These are phyloP conservation scores for Megalops atlanticus DNA, from an alignment of 2,113 vertebrate species.

Conservation along the genomic window DNA sequence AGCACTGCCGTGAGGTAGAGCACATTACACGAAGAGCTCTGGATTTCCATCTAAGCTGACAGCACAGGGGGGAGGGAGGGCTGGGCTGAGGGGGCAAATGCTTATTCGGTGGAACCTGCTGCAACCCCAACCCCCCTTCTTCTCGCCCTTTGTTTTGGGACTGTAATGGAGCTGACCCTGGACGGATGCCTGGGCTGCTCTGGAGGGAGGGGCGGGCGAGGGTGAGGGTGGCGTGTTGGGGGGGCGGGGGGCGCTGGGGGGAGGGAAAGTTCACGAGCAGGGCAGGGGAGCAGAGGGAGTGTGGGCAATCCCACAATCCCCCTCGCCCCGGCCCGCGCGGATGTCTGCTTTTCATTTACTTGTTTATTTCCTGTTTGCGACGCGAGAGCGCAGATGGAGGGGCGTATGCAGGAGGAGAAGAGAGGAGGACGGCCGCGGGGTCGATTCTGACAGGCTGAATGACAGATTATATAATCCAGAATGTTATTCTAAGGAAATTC, in stretches of 20 bases:
- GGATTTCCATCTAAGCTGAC: conserved; percentile 42
- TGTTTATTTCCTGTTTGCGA: conserved; percentile 55
- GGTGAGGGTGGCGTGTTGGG: conserved; percentile 24
- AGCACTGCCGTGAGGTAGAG: conserved; percentile 20
- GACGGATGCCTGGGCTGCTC: conserved; percentile 49
- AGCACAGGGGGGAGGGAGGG: conserved; percentile 26
- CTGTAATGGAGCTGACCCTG: conserved; percentile 77
- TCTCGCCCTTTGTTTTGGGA: conserved; percentile 62
- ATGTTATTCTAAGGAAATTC: background rate
- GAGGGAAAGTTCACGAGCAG: conserved; percentile 79
- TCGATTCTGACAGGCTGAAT: too few relatives aligned
- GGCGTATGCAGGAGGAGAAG: background rate
- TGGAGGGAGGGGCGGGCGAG: conserved; percentile 51
- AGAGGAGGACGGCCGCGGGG: background rate
- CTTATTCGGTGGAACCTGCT: conserved; percentile 39
- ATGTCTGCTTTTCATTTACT: conserved; percentile 51
- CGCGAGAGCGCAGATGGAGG: background rate
- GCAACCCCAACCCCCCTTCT: conserved; percentile 8
- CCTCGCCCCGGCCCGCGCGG: conserved; percentile 51
- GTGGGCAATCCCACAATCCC: conserved; percentile 76
- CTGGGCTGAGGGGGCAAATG: conserved; percentile 17
- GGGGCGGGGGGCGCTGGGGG: conserved; percentile 28
- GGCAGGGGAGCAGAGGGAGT: conserved; percentile 82
- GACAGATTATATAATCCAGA: background rate
- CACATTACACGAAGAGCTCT: conserved; percentile 26